A percentile compares a stretch with the other conserved stretches of the same genome.
These are phyloP conservation scores for Mesochorus sp. DNA, from an alignment of 2,888 invertebrate genomes.

Conservation along the genomic window DNA sequence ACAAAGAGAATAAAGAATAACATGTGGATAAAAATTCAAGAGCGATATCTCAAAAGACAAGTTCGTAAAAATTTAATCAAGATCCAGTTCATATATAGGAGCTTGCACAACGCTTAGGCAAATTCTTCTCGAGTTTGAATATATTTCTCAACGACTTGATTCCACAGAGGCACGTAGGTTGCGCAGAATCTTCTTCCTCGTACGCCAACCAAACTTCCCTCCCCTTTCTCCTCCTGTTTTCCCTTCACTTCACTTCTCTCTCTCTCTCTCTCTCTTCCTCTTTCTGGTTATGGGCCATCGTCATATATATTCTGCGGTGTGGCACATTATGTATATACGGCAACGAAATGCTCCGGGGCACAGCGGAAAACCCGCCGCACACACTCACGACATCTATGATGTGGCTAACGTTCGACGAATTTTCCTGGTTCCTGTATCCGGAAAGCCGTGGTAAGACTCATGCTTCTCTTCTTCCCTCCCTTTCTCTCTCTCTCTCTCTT, in stretches of 20 bases:
- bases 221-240: too few species aligned
- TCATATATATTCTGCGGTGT: neutral
- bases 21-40: too few species aligned
- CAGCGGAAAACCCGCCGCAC: neutral
- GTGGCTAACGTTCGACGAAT: slow-evolving; percentile 9
- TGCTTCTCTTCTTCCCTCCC: too few species aligned
- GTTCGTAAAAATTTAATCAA: neutral
- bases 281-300: too few species aligned
- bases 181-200: too few species aligned
- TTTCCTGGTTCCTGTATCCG: slow-evolving; percentile 19
- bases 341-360: neutral
- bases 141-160: too few species aligned
- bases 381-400: neutral
- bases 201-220: too few species aligned
- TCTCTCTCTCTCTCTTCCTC: too few species aligned
- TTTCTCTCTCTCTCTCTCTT: too few species aligned
- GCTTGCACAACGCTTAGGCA: neutral
- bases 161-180: too few species aligned
- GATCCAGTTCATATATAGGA: neutral
- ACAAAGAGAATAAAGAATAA: too few species aligned
- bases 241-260: too few species aligned
- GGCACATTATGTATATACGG: neutral
- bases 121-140: neutral
- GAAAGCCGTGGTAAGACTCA: slow-evolving; percentile 3
- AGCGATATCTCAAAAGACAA: neutral